Evolutionary conservation across 2,113 vertebrate species (phyloP).

Genomic region (Pseudopodoces humilis): DNA sequence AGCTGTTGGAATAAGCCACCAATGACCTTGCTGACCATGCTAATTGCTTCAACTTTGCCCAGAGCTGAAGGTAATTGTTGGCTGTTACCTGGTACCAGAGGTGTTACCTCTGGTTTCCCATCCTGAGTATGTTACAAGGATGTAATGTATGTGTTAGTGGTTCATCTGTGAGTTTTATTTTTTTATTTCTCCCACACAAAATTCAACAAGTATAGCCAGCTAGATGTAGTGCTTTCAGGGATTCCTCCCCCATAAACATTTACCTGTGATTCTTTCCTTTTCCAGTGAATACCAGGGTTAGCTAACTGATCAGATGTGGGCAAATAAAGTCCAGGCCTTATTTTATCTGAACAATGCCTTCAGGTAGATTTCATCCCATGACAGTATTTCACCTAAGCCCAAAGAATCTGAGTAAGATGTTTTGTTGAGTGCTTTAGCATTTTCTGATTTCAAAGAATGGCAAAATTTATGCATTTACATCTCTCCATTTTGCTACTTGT

Average conservation of each 20-base stretch:
- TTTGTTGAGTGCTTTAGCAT: not conserved
- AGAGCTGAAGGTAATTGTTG: not conserved
- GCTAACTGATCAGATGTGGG: fast-evolving
- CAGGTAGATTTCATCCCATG: not conserved
- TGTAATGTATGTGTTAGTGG: not conserved
- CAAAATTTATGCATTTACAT: not conserved
- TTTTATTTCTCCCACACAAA: not conserved
- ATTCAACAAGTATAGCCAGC: not conserved
- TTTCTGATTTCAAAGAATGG: not conserved
- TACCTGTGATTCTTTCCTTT: not conserved
- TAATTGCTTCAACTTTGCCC: not conserved
- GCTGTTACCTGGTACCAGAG: not conserved
- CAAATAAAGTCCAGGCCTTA: not conserved
- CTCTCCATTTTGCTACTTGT: not conserved
- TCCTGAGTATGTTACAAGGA: not conserved
- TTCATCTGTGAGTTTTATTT: not conserved
- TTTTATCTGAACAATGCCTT: not conserved
- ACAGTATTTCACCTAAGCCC: not conserved
- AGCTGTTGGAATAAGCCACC: not conserved
- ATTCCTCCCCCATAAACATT: not conserved
- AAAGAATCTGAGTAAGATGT: not conserved
- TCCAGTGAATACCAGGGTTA: not conserved
- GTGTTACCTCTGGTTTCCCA: not conserved
- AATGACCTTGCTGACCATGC: not conserved
- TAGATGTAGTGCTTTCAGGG: not conserved